Evolutionary conservation across 2,797 vertebrate species (phyloP).

Genomic region (Sciurus carolinensis): DNA sequence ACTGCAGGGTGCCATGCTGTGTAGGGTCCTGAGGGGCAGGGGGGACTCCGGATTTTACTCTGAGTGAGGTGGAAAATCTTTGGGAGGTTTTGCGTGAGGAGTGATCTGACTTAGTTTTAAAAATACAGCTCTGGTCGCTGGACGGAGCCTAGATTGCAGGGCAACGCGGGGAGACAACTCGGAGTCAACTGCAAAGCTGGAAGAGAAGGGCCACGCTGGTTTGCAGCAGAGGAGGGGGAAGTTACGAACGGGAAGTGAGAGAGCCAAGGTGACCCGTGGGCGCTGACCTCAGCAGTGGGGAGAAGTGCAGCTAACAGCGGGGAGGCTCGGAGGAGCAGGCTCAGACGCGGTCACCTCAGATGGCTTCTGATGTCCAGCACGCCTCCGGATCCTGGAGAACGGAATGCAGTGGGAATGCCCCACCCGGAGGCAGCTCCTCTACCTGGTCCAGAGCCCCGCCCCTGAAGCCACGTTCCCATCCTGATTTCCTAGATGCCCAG

Average conservation of each 20-base stretch:
- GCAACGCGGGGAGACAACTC: not conserved
- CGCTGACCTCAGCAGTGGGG: not conserved
- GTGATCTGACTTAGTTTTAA: not conserved
- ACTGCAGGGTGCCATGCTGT: fast-evolving
- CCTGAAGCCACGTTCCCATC: not conserved
- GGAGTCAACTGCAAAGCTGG: fast-evolving
- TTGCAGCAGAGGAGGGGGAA: not conserved
- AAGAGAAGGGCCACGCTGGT: not conserved
- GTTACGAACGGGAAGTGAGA: not conserved
- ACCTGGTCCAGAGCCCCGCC: not conserved
- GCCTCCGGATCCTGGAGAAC: not conserved
- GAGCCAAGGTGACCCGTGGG: too few species aligned
- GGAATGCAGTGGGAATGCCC: too few species aligned
- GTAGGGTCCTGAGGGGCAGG: fast-evolving
- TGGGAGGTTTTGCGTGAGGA: not conserved
- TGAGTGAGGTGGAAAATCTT: not conserved
- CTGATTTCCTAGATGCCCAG: not conserved
- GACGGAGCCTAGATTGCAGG: not conserved
- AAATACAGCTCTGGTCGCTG: not conserved
- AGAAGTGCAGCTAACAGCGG: not conserved
- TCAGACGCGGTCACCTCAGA: too few species aligned
- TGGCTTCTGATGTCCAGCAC: not conserved
- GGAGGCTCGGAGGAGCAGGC: not conserved
- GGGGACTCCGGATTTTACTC: not conserved
- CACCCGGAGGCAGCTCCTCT: not conserved